Evolutionary conservation across 2,888 invertebrate genomes (phyloP).

Genomic region (Ditula angustiorana): DNA sequence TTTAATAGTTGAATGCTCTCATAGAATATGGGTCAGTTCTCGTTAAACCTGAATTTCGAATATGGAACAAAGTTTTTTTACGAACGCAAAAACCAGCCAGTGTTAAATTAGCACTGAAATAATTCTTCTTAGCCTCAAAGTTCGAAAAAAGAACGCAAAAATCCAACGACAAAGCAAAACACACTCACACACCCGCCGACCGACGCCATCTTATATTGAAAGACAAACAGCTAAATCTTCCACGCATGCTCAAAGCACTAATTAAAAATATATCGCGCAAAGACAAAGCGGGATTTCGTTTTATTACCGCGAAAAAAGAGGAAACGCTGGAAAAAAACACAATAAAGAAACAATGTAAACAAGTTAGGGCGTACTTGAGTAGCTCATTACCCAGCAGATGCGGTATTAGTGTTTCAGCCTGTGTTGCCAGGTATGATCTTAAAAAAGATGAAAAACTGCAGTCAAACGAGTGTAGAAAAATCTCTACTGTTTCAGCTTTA

Average conservation of each 20-base stretch:
- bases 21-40: background rate
- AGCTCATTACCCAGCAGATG: slow-evolving; percentile 83
- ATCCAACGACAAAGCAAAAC: background rate
- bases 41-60: background rate
- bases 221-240: slow-evolving; percentile 27
- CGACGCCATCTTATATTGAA: slow-evolving; percentile 34
- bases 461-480: background rate
- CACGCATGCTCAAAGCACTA: slow-evolving; percentile 53
- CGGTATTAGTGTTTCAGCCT: slow-evolving; percentile 69
- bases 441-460: background rate
- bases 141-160: background rate
- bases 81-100: background rate
- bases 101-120: background rate
- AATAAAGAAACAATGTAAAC: slow-evolving; percentile 86
- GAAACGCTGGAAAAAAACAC: slow-evolving; percentile 80
- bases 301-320: slow-evolving; percentile 78
- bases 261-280: slow-evolving; percentile 70
- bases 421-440: slow-evolving; percentile 32
- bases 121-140: background rate
- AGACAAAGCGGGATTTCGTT: slow-evolving; percentile 71
- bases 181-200: background rate
- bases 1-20: too few relatives aligned
- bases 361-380: slow-evolving; percentile 84
- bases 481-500: too few relatives aligned
- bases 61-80: background rate